Conservation (phyloP, 2,888 invertebrate genomes). For the Tetanocera ferruginea region DNA sequence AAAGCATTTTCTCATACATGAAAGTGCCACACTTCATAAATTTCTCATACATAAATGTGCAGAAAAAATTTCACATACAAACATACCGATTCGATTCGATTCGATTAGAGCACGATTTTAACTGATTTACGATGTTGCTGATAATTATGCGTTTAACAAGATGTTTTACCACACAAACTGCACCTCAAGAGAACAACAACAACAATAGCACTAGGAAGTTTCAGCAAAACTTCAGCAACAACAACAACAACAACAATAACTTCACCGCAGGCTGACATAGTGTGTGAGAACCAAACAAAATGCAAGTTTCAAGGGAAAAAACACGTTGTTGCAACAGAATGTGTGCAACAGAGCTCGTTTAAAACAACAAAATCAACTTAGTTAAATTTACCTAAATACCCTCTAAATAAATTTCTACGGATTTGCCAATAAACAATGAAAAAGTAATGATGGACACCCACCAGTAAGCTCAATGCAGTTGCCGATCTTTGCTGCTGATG, state of each 20-base stretch:
- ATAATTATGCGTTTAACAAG: conserved; percentile 28
- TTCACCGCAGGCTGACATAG: conserved; percentile 10
- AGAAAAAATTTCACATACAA: neutral
- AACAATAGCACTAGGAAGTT: neutral
- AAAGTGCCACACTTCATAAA: neutral
- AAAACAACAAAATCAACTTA: neutral
- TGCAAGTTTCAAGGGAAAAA: neutral
- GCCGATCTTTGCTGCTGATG: conserved; percentile 43
- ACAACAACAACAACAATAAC: neutral
- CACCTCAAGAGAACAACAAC: neutral
- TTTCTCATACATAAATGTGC: neutral
- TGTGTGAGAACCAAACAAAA: conserved; percentile 28
- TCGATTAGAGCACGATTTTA: conserved; percentile 13
- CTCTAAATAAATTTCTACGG: conserved; percentile 60
- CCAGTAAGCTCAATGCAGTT: conserved; percentile 1
- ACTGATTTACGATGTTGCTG: conserved; percentile 19
- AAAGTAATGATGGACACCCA: conserved; percentile 36
- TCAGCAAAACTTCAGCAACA: neutral
- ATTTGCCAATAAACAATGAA: conserved; percentile 59
- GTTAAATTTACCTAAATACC: conserved; percentile 29
- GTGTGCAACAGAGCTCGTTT: neutral
- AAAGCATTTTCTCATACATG: neutral
- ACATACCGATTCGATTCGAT: neutral
- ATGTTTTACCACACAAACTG: conserved; percentile 3
- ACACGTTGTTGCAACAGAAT: neutral